Evolutionary conservation across 2,888 invertebrate species (phyloP).

Genomic region (Psylliodes chrysocephalus): DNA sequence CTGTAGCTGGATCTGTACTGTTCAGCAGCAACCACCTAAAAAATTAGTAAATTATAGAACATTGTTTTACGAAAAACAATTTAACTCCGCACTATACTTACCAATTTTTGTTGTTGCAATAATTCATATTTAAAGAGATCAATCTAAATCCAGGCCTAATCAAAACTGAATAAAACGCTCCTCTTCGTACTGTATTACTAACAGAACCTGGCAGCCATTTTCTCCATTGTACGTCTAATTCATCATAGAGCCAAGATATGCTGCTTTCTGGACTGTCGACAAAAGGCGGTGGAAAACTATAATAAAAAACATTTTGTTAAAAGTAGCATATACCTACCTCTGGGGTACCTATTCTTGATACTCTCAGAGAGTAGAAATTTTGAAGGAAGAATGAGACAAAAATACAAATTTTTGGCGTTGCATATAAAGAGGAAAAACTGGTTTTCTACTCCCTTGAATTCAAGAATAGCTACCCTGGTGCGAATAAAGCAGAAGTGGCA

Average conservation of each 20-base stretch:
- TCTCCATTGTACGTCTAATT: conserved; percentile 89
- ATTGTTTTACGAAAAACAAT: no score
- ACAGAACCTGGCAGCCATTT: conserved; percentile 91
- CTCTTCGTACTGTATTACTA: conserved; percentile 85
- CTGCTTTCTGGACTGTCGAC: conserved; percentile 82
- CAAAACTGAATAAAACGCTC: conserved; percentile 91
- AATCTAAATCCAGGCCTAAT: conserved; percentile 90
- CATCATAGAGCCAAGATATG: conserved; percentile 93
- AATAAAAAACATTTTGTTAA: conserved; percentile 39
- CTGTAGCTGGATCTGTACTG: conserved; percentile 95
- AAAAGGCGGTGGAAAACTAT: conserved; percentile 88
- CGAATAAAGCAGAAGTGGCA: no score
- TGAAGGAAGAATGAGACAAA: no score
- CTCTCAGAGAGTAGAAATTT: no score
- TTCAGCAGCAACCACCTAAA: conserved; percentile 88
- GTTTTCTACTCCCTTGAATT: no score
- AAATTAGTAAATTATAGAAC: conserved; percentile 16
- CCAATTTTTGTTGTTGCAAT: conserved; percentile 96
- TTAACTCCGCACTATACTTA: no score
- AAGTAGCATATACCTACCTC: no score
- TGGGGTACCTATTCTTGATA: no score
- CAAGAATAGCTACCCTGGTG: no score
- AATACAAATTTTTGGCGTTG: no score
- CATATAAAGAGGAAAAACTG: no score
- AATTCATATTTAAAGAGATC: conserved; percentile 96